Base-by-base conservation (phyloP, 2,113 vertebrate species). In the Caloenas nicobarica region DNA sequence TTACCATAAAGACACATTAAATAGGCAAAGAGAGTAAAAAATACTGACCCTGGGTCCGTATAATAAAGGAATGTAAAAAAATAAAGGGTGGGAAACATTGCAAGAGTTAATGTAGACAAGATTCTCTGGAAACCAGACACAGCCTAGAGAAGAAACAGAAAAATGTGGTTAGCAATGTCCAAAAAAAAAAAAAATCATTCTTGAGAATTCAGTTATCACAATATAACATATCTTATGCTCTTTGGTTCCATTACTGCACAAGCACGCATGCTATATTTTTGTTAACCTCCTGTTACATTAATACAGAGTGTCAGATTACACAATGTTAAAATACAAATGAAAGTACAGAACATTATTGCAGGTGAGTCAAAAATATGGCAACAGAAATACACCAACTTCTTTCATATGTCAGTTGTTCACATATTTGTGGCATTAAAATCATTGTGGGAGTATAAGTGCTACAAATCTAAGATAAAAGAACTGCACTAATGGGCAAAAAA, bases 1-100 rank as follows among this genome's bases (percentile, higher is more conserved):
- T 99, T 99, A 91, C 99, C 98, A 65, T 99, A 98, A 73, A 99
- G 98, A 46, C 99, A 98, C 99, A 99, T 99, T 88, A 99, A 98
- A 96, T 99, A 99, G 19, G 99, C 96, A 96, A 99, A 99, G 40
- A 99, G 99, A 86, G 98, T 98, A 95, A 99, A 99, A 98, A 99
- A 99, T 16, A 99, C 98, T 21, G 99, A 99, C 40, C 99, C 99
- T 13, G 98, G 97, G 26, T 99, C 99, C 0, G 99, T 99, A 96
- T 99, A 99, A 97, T 99, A 99, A 42, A 99, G 98, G 93, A 99
- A 99, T 50, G 99, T 99, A 95, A 99, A 99, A 97, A 99, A 99
- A 97, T 99, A 99, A 74, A 99, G 98, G 19, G 98, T 98, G 7
- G 99, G 99, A 96, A 99, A 99, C 12, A 97, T 84, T 86, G 99